phyloP scores from a whole-genome alignment of 53 echinoderm and acorn worm species.

The Mesocentrotus franciscanus region DNA sequence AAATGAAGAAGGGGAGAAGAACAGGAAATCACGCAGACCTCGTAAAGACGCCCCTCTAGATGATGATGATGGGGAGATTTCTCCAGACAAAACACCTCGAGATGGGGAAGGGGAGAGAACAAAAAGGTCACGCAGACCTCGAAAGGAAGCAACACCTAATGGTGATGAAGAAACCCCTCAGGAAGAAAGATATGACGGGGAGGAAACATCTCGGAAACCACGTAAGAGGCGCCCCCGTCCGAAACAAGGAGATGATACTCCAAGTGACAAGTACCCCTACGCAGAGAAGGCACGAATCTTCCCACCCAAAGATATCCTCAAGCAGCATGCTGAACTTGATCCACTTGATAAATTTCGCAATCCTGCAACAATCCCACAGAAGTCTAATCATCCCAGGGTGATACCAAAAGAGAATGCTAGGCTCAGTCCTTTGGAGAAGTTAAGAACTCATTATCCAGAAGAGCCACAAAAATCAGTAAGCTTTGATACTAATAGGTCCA shows the following conservation, averaged over 20 bases:
- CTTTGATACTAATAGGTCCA: no score
- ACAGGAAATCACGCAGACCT: conserved; percentile 13
- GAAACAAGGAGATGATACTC: not conserved
- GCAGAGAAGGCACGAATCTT: conserved; percentile 74
- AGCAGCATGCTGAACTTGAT: conserved; percentile 83
- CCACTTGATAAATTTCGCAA: conserved; percentile 85
- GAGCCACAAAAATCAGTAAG: conserved; percentile 17
- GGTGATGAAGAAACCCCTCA: not conserved
- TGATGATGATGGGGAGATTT: conserved; percentile 9
- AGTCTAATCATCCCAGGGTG: conserved; percentile 66
- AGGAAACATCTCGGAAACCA: conserved; percentile 29
- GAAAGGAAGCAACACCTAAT: not conserved
- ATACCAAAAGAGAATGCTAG: conserved; percentile 74
- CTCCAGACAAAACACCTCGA: not conserved
- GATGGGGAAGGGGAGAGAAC: not conserved
- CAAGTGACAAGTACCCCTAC: not conserved
- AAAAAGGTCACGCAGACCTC: conserved; percentile 20
- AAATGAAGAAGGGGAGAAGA: conserved; percentile 27
- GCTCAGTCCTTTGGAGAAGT: conserved; percentile 86
- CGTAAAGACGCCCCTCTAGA: not conserved
- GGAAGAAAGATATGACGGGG: not conserved
- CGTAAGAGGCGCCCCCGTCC: not conserved
- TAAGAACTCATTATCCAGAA: conserved; percentile 71
- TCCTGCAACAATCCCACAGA: conserved; percentile 66
- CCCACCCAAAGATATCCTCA: conserved; percentile 77